Evolutionary conservation across 2,797 vertebrate species (phyloP), one percentile per base, ranked within the genome.

Genomic region (Decapterus maruadsi): DNA sequence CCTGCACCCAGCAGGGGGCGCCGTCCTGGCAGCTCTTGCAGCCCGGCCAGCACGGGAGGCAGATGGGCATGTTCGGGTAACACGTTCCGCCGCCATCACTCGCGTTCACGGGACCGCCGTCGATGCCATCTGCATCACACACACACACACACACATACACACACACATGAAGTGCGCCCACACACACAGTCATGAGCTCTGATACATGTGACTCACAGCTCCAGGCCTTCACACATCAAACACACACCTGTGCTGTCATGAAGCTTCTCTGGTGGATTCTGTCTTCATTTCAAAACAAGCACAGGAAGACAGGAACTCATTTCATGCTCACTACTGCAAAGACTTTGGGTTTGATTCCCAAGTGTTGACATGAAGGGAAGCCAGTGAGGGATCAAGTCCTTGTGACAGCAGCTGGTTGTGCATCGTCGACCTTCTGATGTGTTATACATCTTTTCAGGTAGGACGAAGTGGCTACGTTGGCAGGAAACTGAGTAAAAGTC

Each of bases 11-110:
- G 88, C 98, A 99, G 0, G 97, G 97, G 0, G 91, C 57, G 31
- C 95, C 91, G 13, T 98, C 96, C 82, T 89, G 68, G 29, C 98
- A 99, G 76, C 89, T 93, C 73, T 51, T 69, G 9, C 98, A 99
- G 64, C 97, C 97, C 0, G 94, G 94, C 73, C 88, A 96, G 88
- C 98, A 99, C 0, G 96, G 97, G 0, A 89, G 92, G 75, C 98
- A 99, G 48, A 80, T 81, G 61, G 96, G 90, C 80, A 95, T 82
- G 62, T 90, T 75, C 9, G 92, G 92, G 89, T 93, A 93, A 84
- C 93, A 73, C 68, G 66, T 0, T 75, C 38, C 74, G 63, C 6
- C 26, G 26, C 26, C 26, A 26, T 58, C 90, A 51, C 29, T 90
- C 86, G 63, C 17, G 72, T 93, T 92, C 53, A 58, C 63, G 5